Conservation (phyloP, 2,797 vertebrate genomes). For the Anisognathus igniventris region DNA sequence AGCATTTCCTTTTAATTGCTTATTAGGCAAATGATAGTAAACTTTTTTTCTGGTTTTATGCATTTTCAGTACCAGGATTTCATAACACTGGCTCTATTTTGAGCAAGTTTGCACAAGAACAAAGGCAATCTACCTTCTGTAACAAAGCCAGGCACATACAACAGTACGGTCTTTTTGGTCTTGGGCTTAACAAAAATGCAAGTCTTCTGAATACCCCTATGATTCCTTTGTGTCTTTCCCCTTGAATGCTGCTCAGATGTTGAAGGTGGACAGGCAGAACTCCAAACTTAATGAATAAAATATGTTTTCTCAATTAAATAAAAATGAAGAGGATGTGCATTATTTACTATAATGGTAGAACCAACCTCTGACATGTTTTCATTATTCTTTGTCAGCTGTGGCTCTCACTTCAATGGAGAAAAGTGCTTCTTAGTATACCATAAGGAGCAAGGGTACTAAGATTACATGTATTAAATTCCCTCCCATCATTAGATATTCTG, state of each 20-base stretch:
- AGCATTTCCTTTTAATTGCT: neutral
- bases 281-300: constrained; percentile 48
- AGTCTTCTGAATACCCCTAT: neutral
- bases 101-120: neutral
- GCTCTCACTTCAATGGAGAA: neutral
- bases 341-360: constrained; percentile 9
- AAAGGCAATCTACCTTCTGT: neutral
- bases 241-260: neutral
- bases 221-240: neutral
- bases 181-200: neutral
- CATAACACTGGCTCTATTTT: neutral
- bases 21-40: neutral
- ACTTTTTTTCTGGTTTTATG: neutral
- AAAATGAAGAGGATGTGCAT: constrained; percentile 44
- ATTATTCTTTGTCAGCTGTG: neutral
- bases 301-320: constrained; percentile 40
- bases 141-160: neutral
- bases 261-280: neutral
- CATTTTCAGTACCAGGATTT: neutral
- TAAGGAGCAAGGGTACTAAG: neutral
- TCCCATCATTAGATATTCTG: neutral
- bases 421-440: neutral
- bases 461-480: neutral
- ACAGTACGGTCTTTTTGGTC: neutral
- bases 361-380: neutral